Base-by-base conservation (phyloP, 2,113 vertebrate species). In the Perca flavescens region DNA sequence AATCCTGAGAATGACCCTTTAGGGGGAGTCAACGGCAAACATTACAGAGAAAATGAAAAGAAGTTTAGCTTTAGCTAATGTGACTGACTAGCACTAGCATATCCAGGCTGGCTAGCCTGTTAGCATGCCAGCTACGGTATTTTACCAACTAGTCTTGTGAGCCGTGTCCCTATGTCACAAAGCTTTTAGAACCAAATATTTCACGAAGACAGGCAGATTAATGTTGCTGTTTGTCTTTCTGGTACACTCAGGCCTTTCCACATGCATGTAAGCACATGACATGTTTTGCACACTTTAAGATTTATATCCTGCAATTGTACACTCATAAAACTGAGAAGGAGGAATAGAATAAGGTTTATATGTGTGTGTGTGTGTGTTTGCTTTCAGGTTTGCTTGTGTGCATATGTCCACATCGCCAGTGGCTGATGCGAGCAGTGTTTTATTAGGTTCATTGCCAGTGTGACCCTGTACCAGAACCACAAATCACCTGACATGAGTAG, bases 381-480 rank as follows among this genome's bases (percentile, higher is more conserved):
- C 13, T 14, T 50, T 52, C 54, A 61, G 49, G 47, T 64, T 47
- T 68, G 61, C 54, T 16, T 61, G 57, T 46, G 64, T 78, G 64
- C 8, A 13, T 75, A 73, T 72, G 73, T 85, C 21, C 15, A 50
- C 67, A 53, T 50, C 7, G 40, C 53, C 77, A 56, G 3, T 47
- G 68, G 74, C 75, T 71, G 66, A 80, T 82, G 54, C 69, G 86
- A 74, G 74, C 17, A 64, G 56, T 68, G 47, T 84, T 86, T 92
- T 88, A 92, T 92, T 84, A 80, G 84, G 86, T 89, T 86, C 83
- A 93, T 80, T 88, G 80, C 54, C 56, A 81, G 53, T 64, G 64
- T 87, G 86, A 91, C 88, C 87, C 85, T 56, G 64, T 46, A 74
- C 69, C 69, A 79, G 77, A 70, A 76, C 69, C 72, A 80, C 74